phyloP scores from a whole-genome alignment of 2,888 invertebrate species.

The Alsophila aescularia region DNA sequence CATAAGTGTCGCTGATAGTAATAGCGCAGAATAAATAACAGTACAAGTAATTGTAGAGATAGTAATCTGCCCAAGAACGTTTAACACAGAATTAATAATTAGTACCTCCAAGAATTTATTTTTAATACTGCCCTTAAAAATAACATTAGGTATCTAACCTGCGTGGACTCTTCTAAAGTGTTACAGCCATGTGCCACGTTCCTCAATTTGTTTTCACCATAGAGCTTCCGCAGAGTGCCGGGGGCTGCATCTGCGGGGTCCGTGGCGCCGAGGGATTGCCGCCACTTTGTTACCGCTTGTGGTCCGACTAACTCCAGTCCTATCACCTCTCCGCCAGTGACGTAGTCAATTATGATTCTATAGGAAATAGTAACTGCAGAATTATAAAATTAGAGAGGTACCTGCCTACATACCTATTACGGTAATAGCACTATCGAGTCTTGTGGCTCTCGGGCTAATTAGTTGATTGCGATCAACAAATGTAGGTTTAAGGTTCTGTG shows the following conservation, averaged over 20 bases:
- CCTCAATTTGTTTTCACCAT: slow-evolving; percentile 86
- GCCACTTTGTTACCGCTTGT: slow-evolving; percentile 87
- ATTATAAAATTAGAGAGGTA: not conserved
- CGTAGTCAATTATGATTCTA: slow-evolving; percentile 86
- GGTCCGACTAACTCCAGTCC: slow-evolving; percentile 90
- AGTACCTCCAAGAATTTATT: too few species aligned
- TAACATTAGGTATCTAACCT: slow-evolving; percentile 52
- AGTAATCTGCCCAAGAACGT: too few species aligned
- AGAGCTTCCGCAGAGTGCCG: slow-evolving; percentile 85
- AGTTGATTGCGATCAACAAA: too few species aligned
- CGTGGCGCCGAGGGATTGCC: slow-evolving; percentile 86
- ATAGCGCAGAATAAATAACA: too few species aligned
- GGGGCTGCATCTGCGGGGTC: slow-evolving; percentile 86
- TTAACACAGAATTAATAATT: too few species aligned
- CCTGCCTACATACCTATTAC: not conserved
- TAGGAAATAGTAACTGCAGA: not conserved
- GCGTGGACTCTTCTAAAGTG: slow-evolving; percentile 79
- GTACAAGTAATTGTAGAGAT: too few species aligned
- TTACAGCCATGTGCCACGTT: slow-evolving; percentile 90
- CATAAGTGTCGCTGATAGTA: too few species aligned
- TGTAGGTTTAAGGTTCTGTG: too few species aligned
- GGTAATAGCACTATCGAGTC: too few species aligned
- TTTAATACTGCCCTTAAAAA: too few species aligned
- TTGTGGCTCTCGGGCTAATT: too few species aligned
- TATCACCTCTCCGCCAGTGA: slow-evolving; percentile 89